These are phyloP conservation scores for Chaenodraco wilsoni DNA, from an alignment of 2,797 vertebrate species.

Conservation along the genomic window DNA sequence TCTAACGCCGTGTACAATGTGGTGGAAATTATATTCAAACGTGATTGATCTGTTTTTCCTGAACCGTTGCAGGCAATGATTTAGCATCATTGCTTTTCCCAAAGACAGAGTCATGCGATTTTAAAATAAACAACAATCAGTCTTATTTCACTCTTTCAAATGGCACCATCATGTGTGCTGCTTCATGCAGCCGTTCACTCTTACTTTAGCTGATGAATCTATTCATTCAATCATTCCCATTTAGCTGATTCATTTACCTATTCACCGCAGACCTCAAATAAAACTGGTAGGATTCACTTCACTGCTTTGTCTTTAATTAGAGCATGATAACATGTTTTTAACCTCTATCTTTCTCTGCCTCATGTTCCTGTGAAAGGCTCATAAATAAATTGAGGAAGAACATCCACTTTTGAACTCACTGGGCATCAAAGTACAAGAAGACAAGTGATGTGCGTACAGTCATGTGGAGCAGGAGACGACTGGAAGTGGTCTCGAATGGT, in stretches of 20 bases:
- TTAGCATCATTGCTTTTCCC: slow-evolving; percentile 47
- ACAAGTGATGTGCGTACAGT: slow-evolving; percentile 21
- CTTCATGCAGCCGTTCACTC: slow-evolving; percentile 39
- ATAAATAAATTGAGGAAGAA: slow-evolving; percentile 74
- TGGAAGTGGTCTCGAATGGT: slow-evolving; percentile 41
- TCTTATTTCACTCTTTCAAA: slow-evolving; percentile 52
- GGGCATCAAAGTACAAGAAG: slow-evolving; percentile 50
- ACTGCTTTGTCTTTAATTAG: slow-evolving; percentile 62
- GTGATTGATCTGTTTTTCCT: slow-evolving; percentile 75
- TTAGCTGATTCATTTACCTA: slow-evolving; percentile 41
- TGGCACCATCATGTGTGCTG: slow-evolving; percentile 48
- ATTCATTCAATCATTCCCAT: slow-evolving; percentile 42
- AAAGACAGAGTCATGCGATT: slow-evolving; percentile 54
- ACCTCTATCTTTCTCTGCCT: slow-evolving; percentile 42
- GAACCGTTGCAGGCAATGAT: slow-evolving; percentile 36
- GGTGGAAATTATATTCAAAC: slow-evolving; percentile 65
- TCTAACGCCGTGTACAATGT: slow-evolving; percentile 58
- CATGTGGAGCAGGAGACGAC: slow-evolving; percentile 50
- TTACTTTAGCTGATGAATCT: slow-evolving; percentile 46
- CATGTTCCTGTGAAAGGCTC: slow-evolving; percentile 60
- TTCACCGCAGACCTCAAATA: slow-evolving; percentile 26
- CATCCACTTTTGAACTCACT: slow-evolving; percentile 72
- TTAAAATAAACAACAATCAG: slow-evolving; percentile 56
- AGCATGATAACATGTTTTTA: slow-evolving; percentile 65
- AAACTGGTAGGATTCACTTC: neutral